Percentiles rank a stretch among this genome's conserved stretches.
Evolutionary conservation across 2,797 vertebrate species (phyloP).

Genomic region (Mionectes olivaceus): DNA sequence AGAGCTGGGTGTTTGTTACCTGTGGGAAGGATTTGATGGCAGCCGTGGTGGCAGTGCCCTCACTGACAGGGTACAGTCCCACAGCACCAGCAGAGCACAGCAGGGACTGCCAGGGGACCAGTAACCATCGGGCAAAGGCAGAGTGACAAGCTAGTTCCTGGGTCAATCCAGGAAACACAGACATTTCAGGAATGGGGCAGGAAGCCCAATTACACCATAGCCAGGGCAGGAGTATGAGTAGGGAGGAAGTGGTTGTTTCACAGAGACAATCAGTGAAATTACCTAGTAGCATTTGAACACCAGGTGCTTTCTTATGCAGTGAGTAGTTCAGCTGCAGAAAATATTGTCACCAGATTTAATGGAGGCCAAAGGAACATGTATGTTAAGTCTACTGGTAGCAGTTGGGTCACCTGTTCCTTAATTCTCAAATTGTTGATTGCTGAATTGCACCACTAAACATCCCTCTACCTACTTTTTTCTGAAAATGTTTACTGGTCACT

Average conservation of each 20-base stretch:
- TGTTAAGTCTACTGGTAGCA: neutral
- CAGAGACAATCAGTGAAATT: neutral
- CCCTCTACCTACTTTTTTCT: neutral
- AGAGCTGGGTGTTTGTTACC: neutral
- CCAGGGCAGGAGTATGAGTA: neutral
- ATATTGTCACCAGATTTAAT: neutral
- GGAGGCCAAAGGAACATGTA: neutral
- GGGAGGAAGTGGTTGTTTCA: neutral
- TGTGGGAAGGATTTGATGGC: neutral
- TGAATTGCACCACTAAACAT: neutral
- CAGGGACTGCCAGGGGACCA: rapidly evolving
- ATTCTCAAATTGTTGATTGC: neutral
- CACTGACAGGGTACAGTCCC: neutral
- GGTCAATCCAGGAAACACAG: neutral
- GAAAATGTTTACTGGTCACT: neutral
- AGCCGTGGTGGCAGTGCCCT: rapidly evolving
- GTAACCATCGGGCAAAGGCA: neutral
- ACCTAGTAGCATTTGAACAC: neutral
- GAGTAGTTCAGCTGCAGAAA: neutral
- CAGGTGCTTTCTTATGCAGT: neutral
- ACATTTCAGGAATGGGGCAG: neutral
- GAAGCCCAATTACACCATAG: neutral
- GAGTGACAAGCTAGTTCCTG: neutral
- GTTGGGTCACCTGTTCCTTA: neutral
- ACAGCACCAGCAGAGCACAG: neutral